A percentile compares a stretch with the other conserved stretches of the same genome.
Conservation (phyloP, 2,113 vertebrate species). For the Albula goreensis region DNA sequence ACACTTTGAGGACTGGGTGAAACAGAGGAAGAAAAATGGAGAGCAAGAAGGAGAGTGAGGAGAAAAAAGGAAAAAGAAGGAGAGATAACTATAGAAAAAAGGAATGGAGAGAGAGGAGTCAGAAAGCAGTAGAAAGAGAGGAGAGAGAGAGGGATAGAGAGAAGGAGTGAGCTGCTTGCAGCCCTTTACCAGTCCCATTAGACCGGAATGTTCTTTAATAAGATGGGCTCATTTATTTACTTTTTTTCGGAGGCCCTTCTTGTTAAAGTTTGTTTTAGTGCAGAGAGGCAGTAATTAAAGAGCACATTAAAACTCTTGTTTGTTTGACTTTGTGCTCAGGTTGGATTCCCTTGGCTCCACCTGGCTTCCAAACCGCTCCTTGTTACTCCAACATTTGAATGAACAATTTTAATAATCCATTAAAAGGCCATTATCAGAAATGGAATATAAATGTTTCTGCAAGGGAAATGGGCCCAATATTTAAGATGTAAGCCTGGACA, state of each 20-base stretch:
- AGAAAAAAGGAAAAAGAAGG: background rate
- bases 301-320: constrained; percentile 52
- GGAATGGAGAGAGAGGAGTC: constrained; percentile 4
- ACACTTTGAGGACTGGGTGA: background rate
- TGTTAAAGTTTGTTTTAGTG: constrained; percentile 26
- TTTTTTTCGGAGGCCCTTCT: constrained; percentile 1
- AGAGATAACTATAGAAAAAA: background rate
- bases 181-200: constrained; percentile 48
- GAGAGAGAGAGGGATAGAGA: constrained; percentile 9
- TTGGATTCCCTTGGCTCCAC: constrained; percentile 51
- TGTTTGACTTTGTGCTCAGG: constrained; percentile 58
- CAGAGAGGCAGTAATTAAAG: constrained; percentile 51
- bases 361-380: constrained; percentile 32
- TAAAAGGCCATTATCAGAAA: constrained; percentile 54
- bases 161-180: constrained; percentile 39
- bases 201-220: constrained; percentile 37
- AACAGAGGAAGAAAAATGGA: constrained; percentile 11
- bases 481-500: constrained; percentile 44
- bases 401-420: constrained; percentile 52
- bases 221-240: constrained; percentile 28
- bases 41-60: constrained; percentile 36
- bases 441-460: constrained; percentile 43
- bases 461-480: constrained; percentile 38
- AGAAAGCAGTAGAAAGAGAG: background rate
- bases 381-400: constrained; percentile 35